phyloP scores from a whole-genome alignment of 2,113 vertebrate species.

The Eidolon helvum region DNA sequence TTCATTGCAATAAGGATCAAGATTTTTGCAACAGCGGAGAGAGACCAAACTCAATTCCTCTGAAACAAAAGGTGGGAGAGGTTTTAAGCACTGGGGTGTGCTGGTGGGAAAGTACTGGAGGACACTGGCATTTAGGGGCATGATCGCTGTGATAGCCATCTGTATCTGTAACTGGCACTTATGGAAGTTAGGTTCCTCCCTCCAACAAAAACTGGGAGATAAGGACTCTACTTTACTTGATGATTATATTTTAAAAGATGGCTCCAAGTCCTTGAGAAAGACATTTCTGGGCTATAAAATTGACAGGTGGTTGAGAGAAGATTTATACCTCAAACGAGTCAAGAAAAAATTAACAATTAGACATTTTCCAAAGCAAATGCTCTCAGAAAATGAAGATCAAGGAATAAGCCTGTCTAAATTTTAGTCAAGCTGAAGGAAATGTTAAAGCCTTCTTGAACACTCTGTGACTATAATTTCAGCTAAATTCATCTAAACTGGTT shows the following conservation, averaged over 20 bases:
- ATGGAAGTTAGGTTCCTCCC: background rate
- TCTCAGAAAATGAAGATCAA: background rate
- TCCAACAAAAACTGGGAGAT: background rate
- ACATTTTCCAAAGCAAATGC: background rate
- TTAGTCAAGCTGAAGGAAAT: background rate
- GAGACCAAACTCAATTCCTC: background rate
- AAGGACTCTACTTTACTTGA: background rate
- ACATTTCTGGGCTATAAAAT: background rate
- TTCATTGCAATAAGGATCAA: background rate
- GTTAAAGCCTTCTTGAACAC: background rate
- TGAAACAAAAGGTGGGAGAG: background rate
- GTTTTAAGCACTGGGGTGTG: background rate
- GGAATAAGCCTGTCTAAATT: background rate
- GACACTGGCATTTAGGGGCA: fast-evolving
- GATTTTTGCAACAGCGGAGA: background rate
- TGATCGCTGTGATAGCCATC: background rate
- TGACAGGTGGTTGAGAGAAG: background rate
- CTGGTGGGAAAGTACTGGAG: too few species aligned
- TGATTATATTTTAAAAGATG: background rate
- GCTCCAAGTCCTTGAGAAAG: background rate
- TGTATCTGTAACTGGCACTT: background rate
- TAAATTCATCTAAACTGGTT: background rate
- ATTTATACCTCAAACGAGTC: background rate
- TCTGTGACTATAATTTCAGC: background rate
- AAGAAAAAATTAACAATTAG: background rate